Conservation (phyloP, 2,113 vertebrate genomes). For the Mirza zaza region DNA sequence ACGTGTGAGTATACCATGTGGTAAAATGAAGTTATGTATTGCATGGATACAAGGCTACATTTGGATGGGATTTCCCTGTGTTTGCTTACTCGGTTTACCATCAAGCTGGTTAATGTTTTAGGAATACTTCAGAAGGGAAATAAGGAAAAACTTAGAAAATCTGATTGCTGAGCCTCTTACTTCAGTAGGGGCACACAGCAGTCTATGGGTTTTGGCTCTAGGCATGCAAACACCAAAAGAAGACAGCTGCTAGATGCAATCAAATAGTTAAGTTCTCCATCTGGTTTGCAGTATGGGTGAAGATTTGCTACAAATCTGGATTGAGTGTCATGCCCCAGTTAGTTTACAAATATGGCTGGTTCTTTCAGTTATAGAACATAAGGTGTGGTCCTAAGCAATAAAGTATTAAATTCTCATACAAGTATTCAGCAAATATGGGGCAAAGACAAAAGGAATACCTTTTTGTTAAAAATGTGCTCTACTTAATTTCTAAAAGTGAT, state of each 20-base stretch:
- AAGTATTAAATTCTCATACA: not conserved
- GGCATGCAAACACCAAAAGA: conserved; percentile 8
- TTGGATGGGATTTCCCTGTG: not conserved
- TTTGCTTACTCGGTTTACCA: not conserved
- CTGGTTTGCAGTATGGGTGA: conserved; percentile 42
- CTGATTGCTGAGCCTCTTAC: not conserved
- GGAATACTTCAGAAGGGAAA: conserved; percentile 19
- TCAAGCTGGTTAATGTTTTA: not conserved
- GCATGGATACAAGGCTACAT: not conserved
- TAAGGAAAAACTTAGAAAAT: not conserved
- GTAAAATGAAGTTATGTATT: not conserved
- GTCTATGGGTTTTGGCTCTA: not conserved
- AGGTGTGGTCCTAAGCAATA: not conserved
- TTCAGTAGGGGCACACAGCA: not conserved
- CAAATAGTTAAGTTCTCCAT: conserved; percentile 32
- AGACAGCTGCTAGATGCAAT: conserved; percentile 47
- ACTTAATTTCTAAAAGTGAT: not conserved
- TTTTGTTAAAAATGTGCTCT: not conserved
- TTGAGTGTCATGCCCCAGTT: not conserved
- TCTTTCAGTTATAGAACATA: not conserved
- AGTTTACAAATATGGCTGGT: conserved; percentile 34
- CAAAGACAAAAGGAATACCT: not conserved
- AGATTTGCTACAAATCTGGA: conserved; percentile 33
- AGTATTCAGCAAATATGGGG: not conserved
- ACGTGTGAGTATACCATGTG: not conserved